These are phyloP conservation scores for Acanthurus lineatus DNA, from an alignment of 2,797 vertebrate species.

Conservation along the genomic window DNA sequence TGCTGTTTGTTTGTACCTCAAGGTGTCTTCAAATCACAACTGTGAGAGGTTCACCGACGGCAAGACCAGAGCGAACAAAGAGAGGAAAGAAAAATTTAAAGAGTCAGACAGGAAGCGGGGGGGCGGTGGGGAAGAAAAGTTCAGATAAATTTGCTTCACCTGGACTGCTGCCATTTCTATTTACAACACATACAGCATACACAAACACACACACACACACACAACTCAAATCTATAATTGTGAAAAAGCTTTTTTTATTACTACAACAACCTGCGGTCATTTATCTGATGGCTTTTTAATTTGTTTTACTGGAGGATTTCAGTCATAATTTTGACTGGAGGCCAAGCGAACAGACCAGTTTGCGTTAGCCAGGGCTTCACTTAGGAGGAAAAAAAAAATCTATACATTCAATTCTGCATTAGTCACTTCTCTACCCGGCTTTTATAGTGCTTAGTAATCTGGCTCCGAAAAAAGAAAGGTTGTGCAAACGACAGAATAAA, in stretches of 20 bases:
- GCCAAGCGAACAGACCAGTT: slow-evolving; percentile 52
- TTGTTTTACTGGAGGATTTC: slow-evolving; percentile 60
- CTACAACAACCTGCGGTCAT: slow-evolving; percentile 55
- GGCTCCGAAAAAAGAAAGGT: slow-evolving; percentile 52
- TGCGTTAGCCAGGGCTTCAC: slow-evolving; percentile 50
- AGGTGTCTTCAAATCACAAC: slow-evolving; percentile 64
- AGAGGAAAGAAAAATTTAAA: too few relatives aligned
- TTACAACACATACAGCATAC: background rate
- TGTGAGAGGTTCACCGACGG: slow-evolving; percentile 44
- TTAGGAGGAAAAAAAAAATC: slow-evolving; percentile 71
- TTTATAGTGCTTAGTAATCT: slow-evolving; percentile 58
- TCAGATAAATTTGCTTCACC: slow-evolving; percentile 22
- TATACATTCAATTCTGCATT: slow-evolving; percentile 76
- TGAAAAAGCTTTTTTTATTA: slow-evolving; percentile 62
- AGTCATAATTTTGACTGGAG: slow-evolving; percentile 58
- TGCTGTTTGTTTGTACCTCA: slow-evolving; percentile 60
- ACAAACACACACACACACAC: slow-evolving; percentile 16
- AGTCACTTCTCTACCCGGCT: slow-evolving; percentile 67
- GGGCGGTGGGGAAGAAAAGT: slow-evolving; percentile 2
- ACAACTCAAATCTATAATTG: background rate
- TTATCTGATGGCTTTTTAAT: slow-evolving; percentile 72
- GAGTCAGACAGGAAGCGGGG: background rate
- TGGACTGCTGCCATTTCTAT: slow-evolving; percentile 40
- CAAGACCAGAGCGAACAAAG: background rate
- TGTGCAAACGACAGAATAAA: slow-evolving; percentile 60